These are phyloP conservation scores for Patella depressa DNA, from an alignment of 2,888 invertebrate species.

Conservation along the genomic window DNA sequence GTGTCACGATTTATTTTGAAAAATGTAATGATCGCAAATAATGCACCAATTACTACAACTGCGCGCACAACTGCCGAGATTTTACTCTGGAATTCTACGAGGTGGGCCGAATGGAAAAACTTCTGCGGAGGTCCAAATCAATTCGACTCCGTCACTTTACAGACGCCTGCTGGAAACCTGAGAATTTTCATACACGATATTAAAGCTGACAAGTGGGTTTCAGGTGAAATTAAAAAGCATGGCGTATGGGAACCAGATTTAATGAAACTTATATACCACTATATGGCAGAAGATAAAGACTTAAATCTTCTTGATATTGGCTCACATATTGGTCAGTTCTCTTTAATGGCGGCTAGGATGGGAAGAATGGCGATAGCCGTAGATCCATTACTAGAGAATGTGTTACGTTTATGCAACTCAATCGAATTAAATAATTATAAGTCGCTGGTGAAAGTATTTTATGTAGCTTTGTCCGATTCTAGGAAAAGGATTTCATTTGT, in stretches of 20 bases:
- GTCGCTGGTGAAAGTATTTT: neutral
- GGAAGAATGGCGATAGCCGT: neutral
- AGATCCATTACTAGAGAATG: neutral
- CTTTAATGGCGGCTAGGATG: slow-evolving; percentile 1
- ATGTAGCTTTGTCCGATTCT: neutral
- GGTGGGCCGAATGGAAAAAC: neutral
- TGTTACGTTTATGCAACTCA: neutral
- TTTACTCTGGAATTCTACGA: neutral
- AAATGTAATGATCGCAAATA: too few relatives aligned
- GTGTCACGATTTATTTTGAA: too few relatives aligned
- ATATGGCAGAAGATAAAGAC: neutral
- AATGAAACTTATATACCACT: neutral
- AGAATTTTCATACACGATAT: too few relatives aligned
- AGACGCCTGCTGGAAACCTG: neutral
- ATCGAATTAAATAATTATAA: neutral
- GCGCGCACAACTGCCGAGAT: neutral
- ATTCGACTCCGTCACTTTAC: neutral
- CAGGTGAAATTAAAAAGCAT: too few relatives aligned
- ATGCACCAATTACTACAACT: too few relatives aligned
- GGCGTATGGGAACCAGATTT: neutral
- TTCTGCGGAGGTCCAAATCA: neutral
- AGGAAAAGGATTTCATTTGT: neutral
- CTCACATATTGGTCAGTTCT: neutral
- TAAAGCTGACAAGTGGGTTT: too few relatives aligned
- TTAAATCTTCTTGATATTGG: neutral